Percentiles rank a stretch among this genome's conserved stretches.
These are phyloP conservation scores for Achatina immaculata DNA, from an alignment of 1,140 invertebrate genomes.

Conservation along the genomic window DNA sequence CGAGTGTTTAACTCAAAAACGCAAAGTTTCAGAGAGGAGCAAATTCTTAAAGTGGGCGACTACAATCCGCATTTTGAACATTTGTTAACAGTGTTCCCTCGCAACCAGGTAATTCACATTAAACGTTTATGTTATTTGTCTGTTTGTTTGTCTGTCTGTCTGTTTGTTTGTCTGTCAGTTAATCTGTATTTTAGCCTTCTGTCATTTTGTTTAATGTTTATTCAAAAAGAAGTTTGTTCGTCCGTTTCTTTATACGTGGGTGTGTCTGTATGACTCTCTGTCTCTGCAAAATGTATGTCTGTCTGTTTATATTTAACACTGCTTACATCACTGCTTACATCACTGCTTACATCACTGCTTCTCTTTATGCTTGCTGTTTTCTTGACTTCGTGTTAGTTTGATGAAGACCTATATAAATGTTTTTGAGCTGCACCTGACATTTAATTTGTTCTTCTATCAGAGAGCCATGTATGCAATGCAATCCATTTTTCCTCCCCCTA, in stretches of 20 bases:
- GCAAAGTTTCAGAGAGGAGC: background rate
- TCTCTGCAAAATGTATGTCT: conserved; percentile 21
- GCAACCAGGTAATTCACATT: conserved; percentile 27
- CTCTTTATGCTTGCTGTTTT: too few species aligned
- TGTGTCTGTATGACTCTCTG: conserved; percentile 18
- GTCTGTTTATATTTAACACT: conserved; percentile 8
- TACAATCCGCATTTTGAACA: conserved; percentile 35
- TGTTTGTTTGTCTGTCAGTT: background rate
- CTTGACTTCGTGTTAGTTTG: too few species aligned
- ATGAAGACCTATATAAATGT: too few species aligned
- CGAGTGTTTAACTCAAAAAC: conserved; percentile 1
- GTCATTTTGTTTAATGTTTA: background rate
- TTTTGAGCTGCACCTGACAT: too few species aligned
- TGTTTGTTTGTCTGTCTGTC: background rate
- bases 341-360: too few species aligned
- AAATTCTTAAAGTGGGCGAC: conserved; percentile 33
- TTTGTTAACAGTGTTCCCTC: conserved; percentile 28
- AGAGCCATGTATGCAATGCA: too few species aligned
- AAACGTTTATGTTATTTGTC: background rate
- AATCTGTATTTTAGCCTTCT: background rate
- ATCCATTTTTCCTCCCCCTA: too few species aligned
- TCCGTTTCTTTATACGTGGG: conserved; percentile 9
- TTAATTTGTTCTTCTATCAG: too few species aligned
- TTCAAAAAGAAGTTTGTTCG: background rate
- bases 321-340: background rate